A percentile compares a stretch with the other conserved stretches of the same genome.
phyloP scores from a whole-genome alignment of 2,797 vertebrate genomes.

The Sebastes itinus region DNA sequence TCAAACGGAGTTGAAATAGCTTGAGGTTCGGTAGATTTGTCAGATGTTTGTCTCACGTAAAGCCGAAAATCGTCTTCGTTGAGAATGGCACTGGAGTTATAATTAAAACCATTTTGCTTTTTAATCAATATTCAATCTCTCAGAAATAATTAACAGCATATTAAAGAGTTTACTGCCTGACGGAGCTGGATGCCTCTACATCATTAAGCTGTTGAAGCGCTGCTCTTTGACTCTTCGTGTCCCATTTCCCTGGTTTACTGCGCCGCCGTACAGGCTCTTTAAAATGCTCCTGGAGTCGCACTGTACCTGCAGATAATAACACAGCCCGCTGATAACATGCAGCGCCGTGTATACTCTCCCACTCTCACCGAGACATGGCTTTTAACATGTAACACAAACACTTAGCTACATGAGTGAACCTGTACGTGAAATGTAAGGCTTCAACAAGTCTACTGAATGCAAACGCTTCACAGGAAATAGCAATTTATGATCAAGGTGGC shows the following conservation, averaged over 20 bases:
- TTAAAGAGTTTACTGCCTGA: constrained; percentile 82
- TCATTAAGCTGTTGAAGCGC: constrained; percentile 80
- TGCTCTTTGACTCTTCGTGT: constrained; percentile 78
- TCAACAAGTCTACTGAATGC: neutral
- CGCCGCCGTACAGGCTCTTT: constrained; percentile 48
- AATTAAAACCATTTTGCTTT: constrained; percentile 83
- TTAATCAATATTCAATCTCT: constrained; percentile 86
- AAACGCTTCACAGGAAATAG: constrained; percentile 13
- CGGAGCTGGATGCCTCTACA: constrained; percentile 74
- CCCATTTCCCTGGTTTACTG: constrained; percentile 70
- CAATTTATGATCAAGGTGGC: constrained; percentile 4
- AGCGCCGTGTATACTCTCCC: neutral
- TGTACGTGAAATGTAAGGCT: constrained; percentile 3
- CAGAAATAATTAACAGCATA: constrained; percentile 86
- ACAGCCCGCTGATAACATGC: constrained; percentile 50
- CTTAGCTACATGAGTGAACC: constrained; percentile 24
- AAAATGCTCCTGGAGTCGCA: constrained; percentile 59
- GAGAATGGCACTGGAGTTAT: constrained; percentile 72
- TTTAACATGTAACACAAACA: constrained; percentile 35
- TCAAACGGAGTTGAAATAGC: constrained; percentile 27
- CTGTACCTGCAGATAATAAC: constrained; percentile 65
- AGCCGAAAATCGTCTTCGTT: constrained; percentile 68
- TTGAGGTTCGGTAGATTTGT: constrained; percentile 33
- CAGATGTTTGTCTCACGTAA: constrained; percentile 66
- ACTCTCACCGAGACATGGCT: constrained; percentile 16